These are phyloP conservation scores for Idaea dimidiata DNA, from an alignment of 2,888 invertebrate genomes.

Conservation along the genomic window DNA sequence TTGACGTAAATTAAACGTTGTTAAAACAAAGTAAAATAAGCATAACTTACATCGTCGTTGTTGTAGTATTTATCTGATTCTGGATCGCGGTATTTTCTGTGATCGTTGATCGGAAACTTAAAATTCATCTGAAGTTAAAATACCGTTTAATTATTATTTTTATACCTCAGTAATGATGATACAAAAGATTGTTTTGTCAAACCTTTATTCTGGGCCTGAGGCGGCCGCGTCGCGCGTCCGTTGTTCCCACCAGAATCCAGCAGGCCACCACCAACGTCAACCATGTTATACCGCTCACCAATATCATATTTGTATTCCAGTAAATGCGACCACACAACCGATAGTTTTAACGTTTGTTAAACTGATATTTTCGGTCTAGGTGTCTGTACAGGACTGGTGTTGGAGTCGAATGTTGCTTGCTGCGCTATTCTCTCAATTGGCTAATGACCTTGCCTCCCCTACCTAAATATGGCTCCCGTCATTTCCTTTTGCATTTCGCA, in stretches of 20 bases:
- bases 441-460: slow-evolving; percentile 74
- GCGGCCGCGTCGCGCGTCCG: slow-evolving; percentile 84
- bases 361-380: slow-evolving; percentile 44
- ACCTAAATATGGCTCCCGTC: slow-evolving; percentile 52
- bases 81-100: slow-evolving; percentile 90
- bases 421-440: slow-evolving; percentile 72
- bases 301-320: slow-evolving; percentile 45
- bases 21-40: slow-evolving; percentile 4
- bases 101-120: slow-evolving; percentile 89
- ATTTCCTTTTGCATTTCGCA: slow-evolving; percentile 63
- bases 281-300: slow-evolving; percentile 42
- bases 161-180: not conserved
- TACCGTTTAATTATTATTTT: not conserved
- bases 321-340: slow-evolving; percentile 5
- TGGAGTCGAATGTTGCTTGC: slow-evolving; percentile 44
- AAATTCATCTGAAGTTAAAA: slow-evolving; percentile 84
- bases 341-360: slow-evolving; percentile 14
- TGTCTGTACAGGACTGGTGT: slow-evolving; percentile 51
- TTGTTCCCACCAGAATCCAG: slow-evolving; percentile 46
- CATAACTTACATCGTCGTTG: slow-evolving; percentile 87
- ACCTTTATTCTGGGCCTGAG: slow-evolving; percentile 87
- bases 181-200: slow-evolving; percentile 9
- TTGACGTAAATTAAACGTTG: not conserved
- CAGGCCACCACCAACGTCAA: slow-evolving; percentile 45
- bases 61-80: slow-evolving; percentile 96